Base-by-base conservation (phyloP, 2,113 vertebrate genomes). In the Numida meleagris region DNA sequence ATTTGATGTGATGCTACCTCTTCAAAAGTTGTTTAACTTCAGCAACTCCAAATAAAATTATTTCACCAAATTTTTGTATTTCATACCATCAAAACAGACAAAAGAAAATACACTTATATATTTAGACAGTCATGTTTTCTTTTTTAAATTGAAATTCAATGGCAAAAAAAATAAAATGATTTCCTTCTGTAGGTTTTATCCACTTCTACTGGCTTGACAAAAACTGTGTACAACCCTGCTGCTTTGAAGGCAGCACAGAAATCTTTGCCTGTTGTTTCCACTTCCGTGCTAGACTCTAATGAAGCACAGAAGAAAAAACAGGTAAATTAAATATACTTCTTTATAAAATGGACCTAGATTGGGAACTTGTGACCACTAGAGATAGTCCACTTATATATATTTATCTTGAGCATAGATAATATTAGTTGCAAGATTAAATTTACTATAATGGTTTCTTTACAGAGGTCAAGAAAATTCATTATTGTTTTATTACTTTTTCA, bases 161-260 rank as follows among this genome's bases (percentile, higher is more conserved):
- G 95, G 83, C 92, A 93, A 68, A 67, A 65, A 96, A 95, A 97
- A 97, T 94, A 97, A 97, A 96, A 96, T 95, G 48, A 55, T 97
- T 97, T 96, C 94, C 94, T 96, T 66, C 92, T 97, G 84, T 97
- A 99, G 99, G 99, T 99, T 71, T 98, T 99, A 95, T 99, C 99
- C 38, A 99, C 99, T 66, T 99, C 99, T 86, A 98, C 97, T 82
- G 99, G 99, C 87, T 98, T 99, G 94, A 99, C 99, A 82, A 99
- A 99, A 98, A 99, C 99, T 3, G 99, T 99, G 61, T 99, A 99
- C 97, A 99, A 99, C 93, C 99, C 99, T 90, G 98, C 98, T 95
- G 99, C 99, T 95, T 95, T 99, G 96, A 99, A 99, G 96, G 98
- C 98, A 87, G 98, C 98, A 65, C 99, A 99, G 94, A 99, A 99